Percentiles rank a stretch among this genome's conserved stretches.
Evolutionary conservation across 2,888 invertebrate species (phyloP).

Genomic region (Caenorhabditis uteleia): DNA sequence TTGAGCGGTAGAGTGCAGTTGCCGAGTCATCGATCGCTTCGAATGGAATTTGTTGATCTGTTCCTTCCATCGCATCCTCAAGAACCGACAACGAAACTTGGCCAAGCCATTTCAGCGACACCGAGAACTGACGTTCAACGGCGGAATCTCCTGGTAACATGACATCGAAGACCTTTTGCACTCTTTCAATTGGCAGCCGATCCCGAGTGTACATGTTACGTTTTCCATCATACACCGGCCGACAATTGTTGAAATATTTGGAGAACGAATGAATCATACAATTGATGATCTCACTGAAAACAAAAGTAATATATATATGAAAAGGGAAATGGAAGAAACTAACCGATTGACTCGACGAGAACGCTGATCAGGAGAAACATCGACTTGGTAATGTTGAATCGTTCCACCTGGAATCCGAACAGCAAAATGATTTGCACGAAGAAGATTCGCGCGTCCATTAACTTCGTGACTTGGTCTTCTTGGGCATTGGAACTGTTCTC

Average conservation of each 20-base stretch:
- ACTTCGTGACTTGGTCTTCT: constrained; percentile 93
- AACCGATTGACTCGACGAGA: constrained; percentile 86
- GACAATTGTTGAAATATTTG: constrained; percentile 59
- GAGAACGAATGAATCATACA: constrained; percentile 66
- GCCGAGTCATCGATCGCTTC: constrained; percentile 99
- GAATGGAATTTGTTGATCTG: constrained; percentile 88
- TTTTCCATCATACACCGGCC: constrained; percentile 96
- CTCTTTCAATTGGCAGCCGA: constrained; percentile 93
- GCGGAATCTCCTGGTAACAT: constrained; percentile 94
- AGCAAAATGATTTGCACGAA: constrained; percentile 98
- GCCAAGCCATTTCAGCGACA: constrained; percentile 96
- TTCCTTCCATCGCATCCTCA: constrained; percentile 96
- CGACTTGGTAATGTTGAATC: constrained; percentile 98
- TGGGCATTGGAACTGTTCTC: constrained; percentile 85
- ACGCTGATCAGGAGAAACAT: constrained; percentile 98
- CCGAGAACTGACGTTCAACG: constrained; percentile 94
- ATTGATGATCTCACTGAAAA: constrained; percentile 67
- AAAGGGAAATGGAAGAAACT: constrained; percentile 9
- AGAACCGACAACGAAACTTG: constrained; percentile 86
- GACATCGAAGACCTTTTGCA: constrained; percentile 79
- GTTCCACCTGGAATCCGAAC: constrained; percentile 95
- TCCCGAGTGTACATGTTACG: constrained; percentile 98
- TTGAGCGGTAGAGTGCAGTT: constrained; percentile 99
- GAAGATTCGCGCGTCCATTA: constrained; percentile 92
- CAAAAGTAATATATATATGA: neutral